A percentile compares a stretch with the other conserved stretches of the same genome.
These are phyloP conservation scores for Sarcoramphus papa DNA, from an alignment of 2,797 vertebrate species.

Conservation along the genomic window DNA sequence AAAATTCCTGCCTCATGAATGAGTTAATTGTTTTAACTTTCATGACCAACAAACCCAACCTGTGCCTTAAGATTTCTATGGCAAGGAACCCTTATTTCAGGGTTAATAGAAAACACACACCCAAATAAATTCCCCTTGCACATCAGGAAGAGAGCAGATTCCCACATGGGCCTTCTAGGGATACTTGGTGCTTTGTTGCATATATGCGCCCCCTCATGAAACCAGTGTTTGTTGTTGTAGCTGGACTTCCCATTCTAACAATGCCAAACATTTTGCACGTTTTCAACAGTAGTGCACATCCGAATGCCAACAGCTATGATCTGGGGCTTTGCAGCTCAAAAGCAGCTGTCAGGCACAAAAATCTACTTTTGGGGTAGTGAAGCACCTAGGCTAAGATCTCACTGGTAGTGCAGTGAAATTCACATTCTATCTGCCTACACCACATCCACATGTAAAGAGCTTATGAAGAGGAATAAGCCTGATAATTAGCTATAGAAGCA, in stretches of 20 bases:
- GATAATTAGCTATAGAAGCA: background rate
- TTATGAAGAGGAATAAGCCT: background rate
- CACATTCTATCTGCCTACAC: background rate
- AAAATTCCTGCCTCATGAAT: constrained; percentile 51
- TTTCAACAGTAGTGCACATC: background rate
- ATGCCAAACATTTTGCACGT: background rate
- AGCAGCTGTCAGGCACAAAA: background rate
- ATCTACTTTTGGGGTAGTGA: background rate
- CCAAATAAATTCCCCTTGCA: background rate
- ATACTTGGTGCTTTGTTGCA: background rate
- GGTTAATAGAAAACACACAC: background rate
- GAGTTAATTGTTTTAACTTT: constrained; percentile 48
- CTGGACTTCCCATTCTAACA: background rate
- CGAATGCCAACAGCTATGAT: background rate
- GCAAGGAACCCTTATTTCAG: background rate
- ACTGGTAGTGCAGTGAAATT: background rate
- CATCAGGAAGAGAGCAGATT: background rate
- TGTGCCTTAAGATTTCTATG: background rate
- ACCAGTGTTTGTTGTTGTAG: background rate
- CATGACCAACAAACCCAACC: background rate
- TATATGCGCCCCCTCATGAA: background rate
- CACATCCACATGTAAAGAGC: background rate
- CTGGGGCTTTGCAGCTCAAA: background rate
- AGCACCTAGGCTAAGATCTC: background rate
- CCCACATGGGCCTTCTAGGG: background rate